Base-by-base conservation (phyloP, 2,113 vertebrate species). In the Cyanoramphus novaezelandiae region DNA sequence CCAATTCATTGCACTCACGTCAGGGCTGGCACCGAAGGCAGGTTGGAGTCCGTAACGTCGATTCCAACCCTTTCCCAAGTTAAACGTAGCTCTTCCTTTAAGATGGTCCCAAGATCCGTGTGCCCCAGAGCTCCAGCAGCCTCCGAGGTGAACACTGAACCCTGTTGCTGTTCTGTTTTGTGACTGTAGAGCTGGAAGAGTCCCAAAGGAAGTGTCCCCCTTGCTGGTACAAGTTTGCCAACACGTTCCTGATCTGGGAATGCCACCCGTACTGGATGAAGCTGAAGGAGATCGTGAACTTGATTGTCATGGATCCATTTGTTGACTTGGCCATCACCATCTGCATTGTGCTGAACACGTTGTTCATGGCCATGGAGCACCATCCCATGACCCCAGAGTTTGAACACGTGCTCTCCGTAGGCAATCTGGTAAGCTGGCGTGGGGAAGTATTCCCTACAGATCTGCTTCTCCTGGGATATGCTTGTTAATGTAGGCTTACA, bases 341-440 rank as follows among this genome's bases (percentile, higher is more conserved):
- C 97, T 99, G 99, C 82, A 99, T 99, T 25, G 99, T 99, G 86
- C 98, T 99, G 83, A 99, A 99, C 97, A 99, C 99, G 0, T 88
- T 99, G 44, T 99, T 99, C 96, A 99, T 99, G 99, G 99, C 99
- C 8, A 99, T 99, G 99, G 99, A 99, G 93, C 99, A 99, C 91
- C 99, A 99, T 83, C 99, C 99, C 7, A 99, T 99, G 99, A 99
- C 99, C 0, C 35, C 65, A 0, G 88, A 98, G 1, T 99, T 99
- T 35, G 98, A 99, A 43, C 92, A 97, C 0, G 99, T 99, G 91
- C 98, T 99, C 75, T 18, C 96, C 11, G 98, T 99, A 2, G 99
- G 99, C 55, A 99, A 99, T 76, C 97, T 99, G 99, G 99, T 99
- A 97, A 99, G 99, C 60, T 2, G 2, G 13, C 0, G 0, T 24